phyloP scores from a whole-genome alignment of 2,888 invertebrate genomes.

The Orthosia incerta region DNA sequence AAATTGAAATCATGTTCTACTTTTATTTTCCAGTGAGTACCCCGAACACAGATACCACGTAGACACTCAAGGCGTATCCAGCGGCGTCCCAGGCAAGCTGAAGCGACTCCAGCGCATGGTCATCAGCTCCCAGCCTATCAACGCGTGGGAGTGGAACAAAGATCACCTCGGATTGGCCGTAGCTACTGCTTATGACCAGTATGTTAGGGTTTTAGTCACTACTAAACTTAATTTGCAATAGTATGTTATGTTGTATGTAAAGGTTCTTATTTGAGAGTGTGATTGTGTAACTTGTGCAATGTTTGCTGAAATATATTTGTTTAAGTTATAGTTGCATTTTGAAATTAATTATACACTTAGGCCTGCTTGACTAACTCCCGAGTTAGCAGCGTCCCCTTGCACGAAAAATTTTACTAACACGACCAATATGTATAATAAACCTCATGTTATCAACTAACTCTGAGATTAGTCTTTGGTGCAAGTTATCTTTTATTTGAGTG shows the following conservation, averaged over 20 bases:
- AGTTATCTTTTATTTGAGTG: too few relatives aligned
- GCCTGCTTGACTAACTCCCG: too few relatives aligned
- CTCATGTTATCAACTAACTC: too few relatives aligned
- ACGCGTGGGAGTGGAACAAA: conserved; percentile 97
- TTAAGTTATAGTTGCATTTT: conserved; percentile 27
- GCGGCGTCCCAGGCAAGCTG: conserved; percentile 95
- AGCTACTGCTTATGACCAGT: conserved; percentile 98
- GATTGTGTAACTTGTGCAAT: conserved; percentile 11
- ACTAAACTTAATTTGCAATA: conserved; percentile 95
- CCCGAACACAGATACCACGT: conserved; percentile 94
- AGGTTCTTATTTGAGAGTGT: neutral
- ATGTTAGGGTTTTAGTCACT: conserved; percentile 95
- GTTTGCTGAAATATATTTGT: conserved; percentile 28
- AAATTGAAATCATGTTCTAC: too few relatives aligned
- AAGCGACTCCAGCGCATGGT: conserved; percentile 95
- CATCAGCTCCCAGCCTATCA: conserved; percentile 96
- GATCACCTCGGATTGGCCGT: conserved; percentile 97
- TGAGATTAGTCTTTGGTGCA: too few relatives aligned
- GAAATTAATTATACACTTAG: neutral
- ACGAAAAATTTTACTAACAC: too few relatives aligned
- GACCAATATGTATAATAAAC: too few relatives aligned
- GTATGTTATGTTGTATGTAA: neutral
- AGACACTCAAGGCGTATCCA: conserved; percentile 93
- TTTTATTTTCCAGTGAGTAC: conserved; percentile 92
- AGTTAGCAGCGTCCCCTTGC: too few relatives aligned